These are phyloP conservation scores for Scatophagus argus DNA, from an alignment of 2,113 vertebrate species.

Conservation along the genomic window DNA sequence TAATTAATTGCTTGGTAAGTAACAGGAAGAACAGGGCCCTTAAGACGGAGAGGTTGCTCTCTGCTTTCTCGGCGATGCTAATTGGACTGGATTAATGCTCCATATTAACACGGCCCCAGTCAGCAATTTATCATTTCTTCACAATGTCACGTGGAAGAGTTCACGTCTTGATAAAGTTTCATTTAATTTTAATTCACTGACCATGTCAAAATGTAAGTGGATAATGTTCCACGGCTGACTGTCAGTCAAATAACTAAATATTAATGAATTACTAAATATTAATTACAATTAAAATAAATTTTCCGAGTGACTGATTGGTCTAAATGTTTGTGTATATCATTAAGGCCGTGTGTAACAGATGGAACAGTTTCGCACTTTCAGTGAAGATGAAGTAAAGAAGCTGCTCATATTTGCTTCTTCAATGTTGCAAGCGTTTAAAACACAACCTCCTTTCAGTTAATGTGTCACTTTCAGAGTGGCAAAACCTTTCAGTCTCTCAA, in stretches of 20 bases:
- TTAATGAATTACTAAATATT: too few species aligned
- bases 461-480: neutral
- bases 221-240: conserved; percentile 22
- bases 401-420: neutral
- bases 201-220: conserved; percentile 31
- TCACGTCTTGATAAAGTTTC: conserved; percentile 38
- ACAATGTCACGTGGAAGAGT: conserved; percentile 40
- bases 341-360: neutral
- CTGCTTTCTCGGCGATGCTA: conserved; percentile 57
- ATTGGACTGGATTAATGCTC: conserved; percentile 72
- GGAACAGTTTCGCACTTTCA: too few species aligned
- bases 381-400: neutral
- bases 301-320: neutral
- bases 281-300: too few species aligned
- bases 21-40: conserved; percentile 49
- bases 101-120: conserved; percentile 60
- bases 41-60: conserved; percentile 59
- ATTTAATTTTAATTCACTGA: conserved; percentile 49
- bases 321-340: neutral
- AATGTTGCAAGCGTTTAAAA: neutral
- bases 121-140: conserved; percentile 47
- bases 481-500: neutral
- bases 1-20: conserved; percentile 76
- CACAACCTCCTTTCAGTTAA: neutral
- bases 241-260: neutral